A percentile compares a stretch with the other conserved stretches of the same genome.
These are phyloP conservation scores for Siniperca knerii DNA, from an alignment of 2,113 vertebrate species.

Conservation along the genomic window DNA sequence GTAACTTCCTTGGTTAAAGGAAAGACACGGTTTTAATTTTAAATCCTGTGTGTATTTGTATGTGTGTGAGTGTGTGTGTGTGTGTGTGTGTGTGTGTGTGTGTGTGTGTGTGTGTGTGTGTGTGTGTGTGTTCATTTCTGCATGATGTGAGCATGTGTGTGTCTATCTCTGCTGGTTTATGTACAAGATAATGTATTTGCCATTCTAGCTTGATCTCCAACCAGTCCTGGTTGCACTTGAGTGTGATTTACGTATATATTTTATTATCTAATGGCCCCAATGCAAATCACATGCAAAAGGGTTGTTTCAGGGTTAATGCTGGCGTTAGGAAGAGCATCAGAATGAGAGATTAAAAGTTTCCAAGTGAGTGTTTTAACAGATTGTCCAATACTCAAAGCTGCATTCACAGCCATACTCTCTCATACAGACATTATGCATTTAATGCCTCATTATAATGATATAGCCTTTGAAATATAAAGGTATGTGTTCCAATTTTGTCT, in stretches of 20 bases:
- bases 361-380: neutral
- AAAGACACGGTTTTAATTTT: slow-evolving; percentile 54
- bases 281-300: neutral
- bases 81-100: neutral
- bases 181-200: neutral
- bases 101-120: slow-evolving; percentile 1
- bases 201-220: neutral
- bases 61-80: neutral
- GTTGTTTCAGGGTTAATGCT: slow-evolving; percentile 12
- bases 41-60: slow-evolving; percentile 28
- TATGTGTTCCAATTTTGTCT: slow-evolving; percentile 10
- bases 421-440: neutral
- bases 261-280: neutral
- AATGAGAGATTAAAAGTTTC: neutral
- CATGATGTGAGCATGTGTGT: neutral
- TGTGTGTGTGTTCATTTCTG: neutral
- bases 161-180: neutral
- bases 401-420: neutral
- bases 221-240: neutral
- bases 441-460: slow-evolving; percentile 19
- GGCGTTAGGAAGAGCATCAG: neutral
- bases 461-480: slow-evolving; percentile 14
- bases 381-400: neutral
- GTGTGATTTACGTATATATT: slow-evolving; percentile 1
- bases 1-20: slow-evolving; percentile 64